Conservation (phyloP, 2,797 vertebrate species). For the Petrocephalus sullivani region DNA sequence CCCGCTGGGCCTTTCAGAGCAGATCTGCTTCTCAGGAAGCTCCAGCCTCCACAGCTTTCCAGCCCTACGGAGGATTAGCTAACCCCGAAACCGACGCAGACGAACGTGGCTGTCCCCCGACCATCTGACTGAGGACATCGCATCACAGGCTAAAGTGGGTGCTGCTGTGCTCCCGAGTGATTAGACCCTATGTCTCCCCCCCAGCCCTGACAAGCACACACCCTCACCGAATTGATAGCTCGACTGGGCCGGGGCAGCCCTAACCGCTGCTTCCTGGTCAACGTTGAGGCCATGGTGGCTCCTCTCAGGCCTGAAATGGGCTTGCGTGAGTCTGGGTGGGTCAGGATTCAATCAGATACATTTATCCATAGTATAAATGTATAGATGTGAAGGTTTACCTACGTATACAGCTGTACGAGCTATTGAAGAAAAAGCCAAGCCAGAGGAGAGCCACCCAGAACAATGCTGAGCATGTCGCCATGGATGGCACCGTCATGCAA, state of each 20-base stretch:
- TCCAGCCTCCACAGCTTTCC: neutral
- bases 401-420: neutral
- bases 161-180: slow-evolving; percentile 67
- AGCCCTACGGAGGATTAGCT: neutral
- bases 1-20: neutral
- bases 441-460: neutral
- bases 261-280: neutral
- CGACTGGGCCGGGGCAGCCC: neutral
- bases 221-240: neutral
- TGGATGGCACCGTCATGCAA: neutral
- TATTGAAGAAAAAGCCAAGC: neutral
- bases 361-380: neutral
- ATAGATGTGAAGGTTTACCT: neutral
- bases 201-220: neutral
- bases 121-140: slow-evolving; percentile 21
- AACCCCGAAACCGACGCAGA: neutral
- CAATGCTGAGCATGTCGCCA: neutral
- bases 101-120: neutral
- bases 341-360: neutral
- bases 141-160: slow-evolving; percentile 53
- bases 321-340: neutral
- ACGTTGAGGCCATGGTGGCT: neutral
- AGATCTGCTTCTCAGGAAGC: neutral
- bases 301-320: neutral
- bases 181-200: slow-evolving; percentile 46